phyloP scores from a whole-genome alignment of 2,888 invertebrate species.

The Drosophila recens region DNA sequence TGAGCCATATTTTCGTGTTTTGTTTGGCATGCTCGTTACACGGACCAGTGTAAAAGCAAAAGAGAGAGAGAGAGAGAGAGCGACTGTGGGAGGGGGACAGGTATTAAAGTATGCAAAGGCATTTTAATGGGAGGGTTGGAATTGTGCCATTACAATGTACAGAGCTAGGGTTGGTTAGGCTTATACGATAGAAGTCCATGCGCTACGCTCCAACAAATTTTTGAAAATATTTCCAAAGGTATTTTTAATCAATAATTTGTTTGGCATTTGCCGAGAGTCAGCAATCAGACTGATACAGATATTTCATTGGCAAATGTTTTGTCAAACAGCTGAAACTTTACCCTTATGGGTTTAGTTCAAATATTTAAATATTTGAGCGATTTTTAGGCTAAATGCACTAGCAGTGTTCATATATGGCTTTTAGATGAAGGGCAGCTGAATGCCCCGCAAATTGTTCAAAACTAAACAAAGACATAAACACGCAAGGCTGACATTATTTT shows the following conservation, averaged over 20 bases:
- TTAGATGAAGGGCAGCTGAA: constrained; percentile 6
- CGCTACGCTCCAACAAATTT: constrained; percentile 16
- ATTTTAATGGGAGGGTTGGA: constrained; percentile 47
- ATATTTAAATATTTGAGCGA: not conserved
- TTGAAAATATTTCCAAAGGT: not conserved
- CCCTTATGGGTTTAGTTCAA: not conserved
- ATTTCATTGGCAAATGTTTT: not conserved
- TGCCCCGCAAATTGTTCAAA: constrained; percentile 48
- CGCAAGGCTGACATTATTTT: constrained; percentile 84
- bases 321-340: not conserved
- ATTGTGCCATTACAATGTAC: constrained; percentile 1
- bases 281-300: not conserved
- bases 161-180: constrained; percentile 6
- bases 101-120: constrained; percentile 44
- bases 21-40: constrained; percentile 59
- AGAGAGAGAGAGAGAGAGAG: constrained; percentile 19
- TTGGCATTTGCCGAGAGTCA: constrained; percentile 2
- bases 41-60: constrained; percentile 7
- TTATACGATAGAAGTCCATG: constrained; percentile 6
- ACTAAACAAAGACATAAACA: constrained; percentile 84
- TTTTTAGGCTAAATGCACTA: not conserved
- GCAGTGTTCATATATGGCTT: not conserved
- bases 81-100: not conserved
- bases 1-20: constrained; percentile 74
- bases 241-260: constrained; percentile 11